Evolutionary conservation across 2,888 invertebrate genomes (phyloP), one percentile per base, ranked within the genome.

Genomic region (Dysmachus trigonus): DNA sequence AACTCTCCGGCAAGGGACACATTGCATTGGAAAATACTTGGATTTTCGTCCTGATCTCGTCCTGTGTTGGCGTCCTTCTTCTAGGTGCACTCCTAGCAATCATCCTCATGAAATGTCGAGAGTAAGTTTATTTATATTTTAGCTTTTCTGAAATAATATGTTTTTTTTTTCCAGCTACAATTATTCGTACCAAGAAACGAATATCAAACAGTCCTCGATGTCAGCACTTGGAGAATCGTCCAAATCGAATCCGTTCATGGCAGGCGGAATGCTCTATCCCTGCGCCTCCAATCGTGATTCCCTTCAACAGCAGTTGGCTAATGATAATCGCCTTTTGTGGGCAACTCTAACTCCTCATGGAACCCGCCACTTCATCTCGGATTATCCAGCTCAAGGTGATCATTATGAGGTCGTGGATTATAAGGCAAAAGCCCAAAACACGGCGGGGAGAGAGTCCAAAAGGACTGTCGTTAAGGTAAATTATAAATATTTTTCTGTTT

Each of bases 261-360:
- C 93, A 84, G 95, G 94, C 86, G 93, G 94, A 0, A 94, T 94
- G 38, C 91, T 94, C 2, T 94, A 94, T 90, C 94, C 94, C 1
- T 93, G 93, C 87, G 90, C 93, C 51, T 90, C 93, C 33, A 93
- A 93, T 88, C 90, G 92, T 13, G 93, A 93, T 87, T 89, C 91
- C 41, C 88, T 92, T 51, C 92, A 92, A 87, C 91, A 91, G 86
- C 91, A 92, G 79, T 92, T 94, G 18, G 94, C 94, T 27, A 93
- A 94, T 15, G 95, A 95, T 90, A 95, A 95, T 3, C 93, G 95
- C 7, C 94, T 95, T 1, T 93, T 96, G 74, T 97, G 97, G 97
- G 97, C 97, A 0, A 96, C 97, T 0, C 92, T 97, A 10, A 97
- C 97, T 0, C 97, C 97, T 0, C 94, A 96, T 27, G 96, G 96